Evolutionary conservation across 2,113 vertebrate genomes (phyloP), one percentile per base, ranked within the genome.

Genomic region (Pantherophis guttatus): DNA sequence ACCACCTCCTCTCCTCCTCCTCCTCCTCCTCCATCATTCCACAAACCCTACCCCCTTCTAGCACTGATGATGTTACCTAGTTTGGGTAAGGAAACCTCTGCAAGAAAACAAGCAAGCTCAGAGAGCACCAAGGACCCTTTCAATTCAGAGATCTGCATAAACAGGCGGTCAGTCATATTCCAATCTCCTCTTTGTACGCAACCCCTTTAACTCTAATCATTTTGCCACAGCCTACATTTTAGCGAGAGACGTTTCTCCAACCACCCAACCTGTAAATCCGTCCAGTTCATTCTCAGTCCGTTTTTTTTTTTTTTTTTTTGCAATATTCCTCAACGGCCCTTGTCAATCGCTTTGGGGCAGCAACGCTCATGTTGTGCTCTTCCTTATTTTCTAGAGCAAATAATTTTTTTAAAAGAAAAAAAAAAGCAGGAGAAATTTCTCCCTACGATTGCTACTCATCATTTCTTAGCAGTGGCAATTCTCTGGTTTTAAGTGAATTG

Each of bases 391-490:
- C 23, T 3, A 13, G 26, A 65, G 70, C n/a, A 75, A 75, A 33
- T 19, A 3, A 39, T 5, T 65, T 12, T 29, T 53, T 24, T n/a
- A n/a, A n/a, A n/a, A n/a, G n/a, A n/a, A n/a, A n/a, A n/a, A 44
- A 44, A 44, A 44, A 44, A 44, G n/a, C n/a, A n/a, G n/a, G n/a
- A 44, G 26, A 44, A 24, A 48, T 13, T 7, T 1, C 21, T 9
- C n/a, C 19, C 59, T 94, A 95, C 97, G 97, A 97, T 98, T 97
- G 96, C 94, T 97, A 96, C 97, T 97, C 97, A 97, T 98, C 97
- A 97, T 97, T 96, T 97, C 96, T 98, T 96, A 70, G 88, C 95
- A 96, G 96, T 94, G 92, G 95, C 96, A 97, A 97, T 98, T 96
- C 96, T 96, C 93, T 91, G 92, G 96, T 97, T 97, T 95, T 95